Evolutionary conservation across 2,888 invertebrate genomes (phyloP), one percentile per base, ranked within the genome.

Genomic region (Aspidiotus rigidus): DNA sequence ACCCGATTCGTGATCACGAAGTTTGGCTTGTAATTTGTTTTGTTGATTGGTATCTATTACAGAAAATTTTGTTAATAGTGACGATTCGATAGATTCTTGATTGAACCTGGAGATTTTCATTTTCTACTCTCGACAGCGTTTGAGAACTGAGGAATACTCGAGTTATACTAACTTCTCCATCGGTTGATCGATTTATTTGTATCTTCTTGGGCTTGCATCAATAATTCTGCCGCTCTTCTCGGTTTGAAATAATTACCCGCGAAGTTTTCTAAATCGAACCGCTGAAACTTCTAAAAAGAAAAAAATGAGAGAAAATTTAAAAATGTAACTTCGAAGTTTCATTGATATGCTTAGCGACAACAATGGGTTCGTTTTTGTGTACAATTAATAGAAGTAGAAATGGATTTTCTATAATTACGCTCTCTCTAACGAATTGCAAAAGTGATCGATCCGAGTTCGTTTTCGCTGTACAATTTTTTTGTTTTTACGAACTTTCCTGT

Each of bases 181-280:
- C 78, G 80, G 75, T 80, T 80, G 72, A 82, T 80, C 71, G 81
- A 81, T 75, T 80, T 79, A 66, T 78, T 78, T 8, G 82, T 78
- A 73, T 84, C 83, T 73, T 79, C 79, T 71, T 83, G 78, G 66
- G 80, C 80, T 69, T 81, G 79, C 73, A 80, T 82, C 6, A 86
- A 77, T 44, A 87, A 77, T 74, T 85, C 83, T 63, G 81, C 80
- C 17, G 84, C 83, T 74, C 87, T 77, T 76, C 83, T 82, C 13
- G 86, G 84, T 74, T 86, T 86, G 78, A 90, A 89, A 77, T 90
- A 90, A 74, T 83, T 86, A 62, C 83, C 84, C 0, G 87, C 84
- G 70, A 88, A 82, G 73, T 87, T 84, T 71, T 85, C 83, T 71
- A 82, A 81, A 69, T 81, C 82, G 10, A 60, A 66, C 16, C 69